A percentile compares a stretch with the other conserved stretches of the same genome.
These are phyloP conservation scores for Scrobipalpa atriplicella DNA, from an alignment of 2,888 invertebrate genomes.

Conservation along the genomic window DNA sequence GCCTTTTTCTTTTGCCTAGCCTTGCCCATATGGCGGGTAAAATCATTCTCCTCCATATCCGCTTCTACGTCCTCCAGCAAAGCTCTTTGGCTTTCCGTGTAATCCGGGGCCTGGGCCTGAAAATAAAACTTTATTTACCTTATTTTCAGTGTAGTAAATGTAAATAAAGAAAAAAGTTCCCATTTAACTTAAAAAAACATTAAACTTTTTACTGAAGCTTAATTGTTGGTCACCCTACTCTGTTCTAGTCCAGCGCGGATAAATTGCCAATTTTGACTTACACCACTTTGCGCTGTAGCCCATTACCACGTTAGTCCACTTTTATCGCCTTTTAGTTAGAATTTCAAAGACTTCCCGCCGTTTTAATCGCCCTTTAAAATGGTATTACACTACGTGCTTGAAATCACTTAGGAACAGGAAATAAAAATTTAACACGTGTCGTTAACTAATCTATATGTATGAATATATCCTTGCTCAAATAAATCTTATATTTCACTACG, in stretches of 20 bases:
- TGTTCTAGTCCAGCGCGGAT: conserved; percentile 46
- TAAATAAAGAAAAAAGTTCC: too few relatives aligned
- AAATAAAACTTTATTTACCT: too few relatives aligned
- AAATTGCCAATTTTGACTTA: conserved; percentile 75
- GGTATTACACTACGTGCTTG: neutral
- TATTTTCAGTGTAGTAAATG: too few relatives aligned
- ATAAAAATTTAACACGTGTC: too few relatives aligned
- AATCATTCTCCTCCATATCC: neutral
- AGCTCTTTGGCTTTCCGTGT: too few relatives aligned
- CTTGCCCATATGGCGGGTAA: too few relatives aligned
- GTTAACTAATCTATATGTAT: too few relatives aligned
- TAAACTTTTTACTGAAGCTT: neutral
- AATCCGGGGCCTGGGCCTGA: too few relatives aligned
- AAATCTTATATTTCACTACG: too few relatives aligned
- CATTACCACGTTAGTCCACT: conserved; percentile 25
- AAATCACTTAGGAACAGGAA: neutral
- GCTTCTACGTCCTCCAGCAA: too few relatives aligned
- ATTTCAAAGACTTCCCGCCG: conserved; percentile 21
- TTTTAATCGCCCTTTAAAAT: conserved; percentile 2
- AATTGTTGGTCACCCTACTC: conserved; percentile 31
- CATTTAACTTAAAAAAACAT: neutral
- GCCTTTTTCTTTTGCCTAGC: too few relatives aligned
- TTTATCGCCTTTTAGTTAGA: conserved; percentile 26
- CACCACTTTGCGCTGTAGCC: conserved; percentile 44
- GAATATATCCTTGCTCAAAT: too few relatives aligned